Conservation (phyloP, 2,797 vertebrate genomes). For the Geotrypetes seraphini region DNA sequence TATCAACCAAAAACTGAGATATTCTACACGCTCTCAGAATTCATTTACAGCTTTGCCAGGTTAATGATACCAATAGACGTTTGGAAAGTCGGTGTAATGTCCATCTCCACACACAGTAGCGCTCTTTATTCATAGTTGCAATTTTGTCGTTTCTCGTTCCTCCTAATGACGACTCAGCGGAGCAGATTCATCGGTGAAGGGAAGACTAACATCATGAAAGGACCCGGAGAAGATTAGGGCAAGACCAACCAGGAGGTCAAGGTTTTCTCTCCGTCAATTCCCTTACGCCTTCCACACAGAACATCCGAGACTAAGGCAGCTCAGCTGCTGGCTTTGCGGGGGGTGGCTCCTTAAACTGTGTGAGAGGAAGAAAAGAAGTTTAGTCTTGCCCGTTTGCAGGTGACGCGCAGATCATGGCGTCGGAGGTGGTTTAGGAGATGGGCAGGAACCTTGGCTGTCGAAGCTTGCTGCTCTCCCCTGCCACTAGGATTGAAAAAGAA, state of each 20-base stretch:
- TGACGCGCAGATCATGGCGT: constrained; percentile 65
- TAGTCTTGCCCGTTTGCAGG: constrained; percentile 8
- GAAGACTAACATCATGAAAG: constrained; percentile 48
- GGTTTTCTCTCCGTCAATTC: too few relatives aligned
- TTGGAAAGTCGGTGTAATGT: too few relatives aligned
- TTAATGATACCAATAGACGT: too few relatives aligned
- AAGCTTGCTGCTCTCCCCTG: constrained; percentile 90
- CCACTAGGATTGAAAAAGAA: constrained; percentile 68
- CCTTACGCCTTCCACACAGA: not conserved
- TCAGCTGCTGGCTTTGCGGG: constrained; percentile 10
- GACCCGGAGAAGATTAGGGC: constrained; percentile 52
- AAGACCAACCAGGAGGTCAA: constrained; percentile 31
- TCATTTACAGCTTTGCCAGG: too few relatives aligned
- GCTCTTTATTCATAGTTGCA: too few relatives aligned
- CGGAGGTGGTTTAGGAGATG: constrained; percentile 81
- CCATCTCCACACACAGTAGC: too few relatives aligned
- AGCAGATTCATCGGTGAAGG: too few relatives aligned
- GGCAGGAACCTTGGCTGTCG: constrained; percentile 92
- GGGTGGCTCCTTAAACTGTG: constrained; percentile 14
- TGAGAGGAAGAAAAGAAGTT: constrained; percentile 14
- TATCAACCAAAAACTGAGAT: too few relatives aligned
- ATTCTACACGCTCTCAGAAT: too few relatives aligned
- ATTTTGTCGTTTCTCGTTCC: too few relatives aligned
- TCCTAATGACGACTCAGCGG: too few relatives aligned
- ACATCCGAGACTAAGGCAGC: not conserved